Evolutionary conservation across 1,140 invertebrate species (phyloP).

Genomic region (roundworm (Caenorhabditis elegans)): DNA sequence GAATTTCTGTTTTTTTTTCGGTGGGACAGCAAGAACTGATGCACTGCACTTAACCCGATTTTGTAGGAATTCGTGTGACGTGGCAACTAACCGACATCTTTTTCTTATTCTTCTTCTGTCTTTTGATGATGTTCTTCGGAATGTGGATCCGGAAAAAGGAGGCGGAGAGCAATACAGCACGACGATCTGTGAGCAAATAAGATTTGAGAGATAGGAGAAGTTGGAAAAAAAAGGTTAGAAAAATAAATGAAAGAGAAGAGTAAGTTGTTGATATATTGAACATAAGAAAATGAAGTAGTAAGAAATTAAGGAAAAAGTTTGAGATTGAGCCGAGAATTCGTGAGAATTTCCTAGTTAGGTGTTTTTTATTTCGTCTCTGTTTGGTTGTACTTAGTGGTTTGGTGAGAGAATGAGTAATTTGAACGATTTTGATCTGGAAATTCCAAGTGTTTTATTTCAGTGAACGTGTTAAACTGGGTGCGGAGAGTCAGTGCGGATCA

Average conservation of each 20-base stretch:
- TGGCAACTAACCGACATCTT: constrained; percentile 18
- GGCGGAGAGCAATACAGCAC: not conserved
- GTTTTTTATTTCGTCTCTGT: not conserved
- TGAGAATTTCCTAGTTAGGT: not conserved
- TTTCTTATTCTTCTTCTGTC: not conserved
- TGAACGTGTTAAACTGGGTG: too few relatives aligned
- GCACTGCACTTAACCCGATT: constrained; percentile 13
- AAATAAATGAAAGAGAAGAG: not conserved
- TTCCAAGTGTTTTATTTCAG: too few relatives aligned
- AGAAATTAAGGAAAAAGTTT: not conserved
- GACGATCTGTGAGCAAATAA: constrained; percentile 26
- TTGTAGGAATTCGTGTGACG: not conserved
- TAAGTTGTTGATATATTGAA: not conserved
- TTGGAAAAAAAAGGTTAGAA: not conserved
- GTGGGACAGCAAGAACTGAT: not conserved
- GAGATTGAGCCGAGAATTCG: not conserved
- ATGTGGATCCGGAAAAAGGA: not conserved
- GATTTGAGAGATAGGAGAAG: not conserved
- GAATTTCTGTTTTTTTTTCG: not conserved
- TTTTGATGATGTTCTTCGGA: not conserved
- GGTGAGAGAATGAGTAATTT: not conserved
- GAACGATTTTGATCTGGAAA: not conserved
- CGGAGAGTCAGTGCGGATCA: too few relatives aligned
- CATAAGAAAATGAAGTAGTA: not conserved
- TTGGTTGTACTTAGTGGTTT: not conserved